Evolutionary conservation across 2,888 invertebrate species (phyloP), one percentile per base, ranked within the genome.

Genomic region (Stenodema calcarata): DNA sequence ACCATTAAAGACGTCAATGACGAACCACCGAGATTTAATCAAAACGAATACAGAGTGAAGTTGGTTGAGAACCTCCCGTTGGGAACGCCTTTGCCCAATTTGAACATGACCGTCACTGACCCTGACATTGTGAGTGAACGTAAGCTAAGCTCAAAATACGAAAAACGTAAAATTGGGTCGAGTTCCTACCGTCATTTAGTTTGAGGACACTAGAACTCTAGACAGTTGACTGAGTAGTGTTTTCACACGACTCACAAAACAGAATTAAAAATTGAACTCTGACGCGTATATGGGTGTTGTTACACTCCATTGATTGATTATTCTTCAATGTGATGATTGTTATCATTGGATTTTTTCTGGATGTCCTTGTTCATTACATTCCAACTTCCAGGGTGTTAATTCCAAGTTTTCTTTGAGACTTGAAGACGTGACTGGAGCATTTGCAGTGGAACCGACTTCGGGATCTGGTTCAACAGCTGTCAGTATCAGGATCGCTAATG

Each of bases 1-100:
- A 96, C 96, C 62, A 95, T 97, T 89, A 94, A 95, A 89, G 97
- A 97, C 91, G 96, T 97, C 0, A 97, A 97, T 91, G 97, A 97
- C 90, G 96, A 96, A 89, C 95, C 96, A 0, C 97, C 97, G 0
- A 92, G 93, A 73, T 97, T 97, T 91, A 96, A 96, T 91, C 93
- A 93, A 73, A 93, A 95, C 75, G 97, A 97, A 91, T 97, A 96
- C 91, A 93, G 93, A 89, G 95, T 96, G 16, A 94, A 95, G 88
- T 94, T 97, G 88, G 94, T 95, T 0, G 97, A 98, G 91, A 96
- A 96, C 90, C 94, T 96, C 12, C 94, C 95, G 0, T 92, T 94
- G 44, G 97, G 96, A 12, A 96, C 97, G 0, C 95, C 96, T 0
- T 91, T 98, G 44, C 96, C 96, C 0, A 94, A 95, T 90, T 91